A percentile compares a stretch with the other conserved stretches of the same genome.
phyloP scores from a whole-genome alignment of 2,888 invertebrate genomes.

The Fissipunctia ypsillon region DNA sequence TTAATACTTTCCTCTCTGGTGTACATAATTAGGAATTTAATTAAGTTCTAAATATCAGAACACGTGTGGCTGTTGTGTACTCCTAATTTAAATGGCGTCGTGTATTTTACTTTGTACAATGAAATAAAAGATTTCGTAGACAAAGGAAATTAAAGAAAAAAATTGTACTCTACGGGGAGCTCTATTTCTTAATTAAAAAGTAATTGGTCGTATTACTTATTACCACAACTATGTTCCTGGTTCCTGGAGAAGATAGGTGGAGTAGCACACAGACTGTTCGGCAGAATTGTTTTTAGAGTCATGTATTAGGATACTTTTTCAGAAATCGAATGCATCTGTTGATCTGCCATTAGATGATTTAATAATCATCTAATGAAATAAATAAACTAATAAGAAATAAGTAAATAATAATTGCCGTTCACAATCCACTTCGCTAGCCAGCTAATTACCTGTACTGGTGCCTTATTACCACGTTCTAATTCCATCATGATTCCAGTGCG shows the following conservation, averaged over 20 bases:
- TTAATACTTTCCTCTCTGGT: conserved; percentile 32
- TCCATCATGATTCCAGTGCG: no score
- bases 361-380: neutral
- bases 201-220: neutral
- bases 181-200: neutral
- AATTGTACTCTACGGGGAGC: neutral
- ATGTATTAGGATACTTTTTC: neutral
- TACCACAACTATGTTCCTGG: neutral
- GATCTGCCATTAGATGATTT: no score
- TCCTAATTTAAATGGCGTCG: conserved; percentile 11
- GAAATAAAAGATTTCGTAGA: conserved; percentile 5
- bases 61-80: conserved; percentile 18
- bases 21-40: conserved; percentile 48
- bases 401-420: no score
- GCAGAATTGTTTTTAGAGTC: neutral
- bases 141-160: neutral
- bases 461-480: no score
- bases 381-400: no score
- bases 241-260: neutral
- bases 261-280: neutral
- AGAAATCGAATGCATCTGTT: neutral
- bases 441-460: no score
- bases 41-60: conserved; percentile 42
- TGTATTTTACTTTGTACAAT: neutral
- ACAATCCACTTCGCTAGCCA: no score